Conservation (phyloP, 2,113 vertebrate species). For the Sceloporus tristichus region DNA sequence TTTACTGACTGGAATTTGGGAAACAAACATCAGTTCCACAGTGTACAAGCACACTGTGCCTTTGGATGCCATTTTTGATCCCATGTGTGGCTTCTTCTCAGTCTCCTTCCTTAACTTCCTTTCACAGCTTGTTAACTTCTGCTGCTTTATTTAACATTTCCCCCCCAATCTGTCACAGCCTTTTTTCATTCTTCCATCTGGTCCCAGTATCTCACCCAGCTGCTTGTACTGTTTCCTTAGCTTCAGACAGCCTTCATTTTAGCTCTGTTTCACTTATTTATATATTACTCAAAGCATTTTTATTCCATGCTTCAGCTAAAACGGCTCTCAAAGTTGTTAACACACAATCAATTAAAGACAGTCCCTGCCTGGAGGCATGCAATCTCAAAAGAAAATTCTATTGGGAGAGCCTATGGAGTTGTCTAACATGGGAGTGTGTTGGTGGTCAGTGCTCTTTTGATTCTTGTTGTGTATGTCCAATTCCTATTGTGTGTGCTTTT, state of each 20-base stretch:
- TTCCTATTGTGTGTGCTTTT: too few relatives aligned
- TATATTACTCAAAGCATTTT: too few relatives aligned
- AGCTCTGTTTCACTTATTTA: background rate
- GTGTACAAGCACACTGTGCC: background rate
- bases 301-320: too few relatives aligned
- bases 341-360: too few relatives aligned
- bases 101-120: background rate
- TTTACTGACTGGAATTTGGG: background rate
- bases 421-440: too few relatives aligned
- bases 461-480: too few relatives aligned
- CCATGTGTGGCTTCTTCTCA: background rate
- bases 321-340: too few relatives aligned
- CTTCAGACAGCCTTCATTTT: background rate
- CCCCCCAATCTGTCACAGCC: background rate
- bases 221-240: background rate
- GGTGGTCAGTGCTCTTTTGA: too few relatives aligned
- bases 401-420: too few relatives aligned
- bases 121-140: background rate
- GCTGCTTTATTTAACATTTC: background rate
- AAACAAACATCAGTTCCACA: background rate
- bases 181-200: background rate
- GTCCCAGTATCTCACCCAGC: background rate
- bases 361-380: too few relatives aligned
- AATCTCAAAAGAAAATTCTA: too few relatives aligned
- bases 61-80: background rate